These are phyloP conservation scores for Tinea trinotella DNA, from an alignment of 2,888 invertebrate genomes.

Conservation along the genomic window DNA sequence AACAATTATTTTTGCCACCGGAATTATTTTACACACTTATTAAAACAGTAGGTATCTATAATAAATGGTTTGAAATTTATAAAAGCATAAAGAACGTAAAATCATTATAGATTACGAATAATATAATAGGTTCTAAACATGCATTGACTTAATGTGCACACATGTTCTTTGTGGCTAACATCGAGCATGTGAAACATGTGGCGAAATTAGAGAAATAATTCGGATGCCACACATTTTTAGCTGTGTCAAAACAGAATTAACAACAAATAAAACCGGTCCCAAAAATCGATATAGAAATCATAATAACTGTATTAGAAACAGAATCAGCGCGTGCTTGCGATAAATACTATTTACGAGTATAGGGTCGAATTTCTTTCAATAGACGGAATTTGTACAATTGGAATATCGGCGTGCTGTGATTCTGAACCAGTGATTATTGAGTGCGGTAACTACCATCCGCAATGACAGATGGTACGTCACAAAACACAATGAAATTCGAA, in stretches of 20 bases:
- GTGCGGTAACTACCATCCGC: slow-evolving; percentile 49
- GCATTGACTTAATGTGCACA: no score
- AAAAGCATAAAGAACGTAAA: no score
- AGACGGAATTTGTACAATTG: slow-evolving; percentile 45
- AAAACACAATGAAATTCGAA: slow-evolving; percentile 41
- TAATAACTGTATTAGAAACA: slow-evolving; percentile 53
- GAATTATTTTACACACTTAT: no score
- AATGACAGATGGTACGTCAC: slow-evolving; percentile 53
- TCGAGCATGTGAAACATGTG: not conserved
- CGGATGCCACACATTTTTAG: not conserved
- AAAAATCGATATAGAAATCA: slow-evolving; percentile 27
- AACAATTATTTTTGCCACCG: not conserved
- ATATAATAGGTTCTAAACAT: no score
- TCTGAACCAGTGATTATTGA: slow-evolving; percentile 47
- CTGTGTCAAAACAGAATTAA: slow-evolving; percentile 2
- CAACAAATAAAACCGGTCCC: slow-evolving; percentile 4
- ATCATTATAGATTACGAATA: no score
- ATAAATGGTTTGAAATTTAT: no score
- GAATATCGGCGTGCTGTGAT: slow-evolving; percentile 28
- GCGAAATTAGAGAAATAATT: not conserved
- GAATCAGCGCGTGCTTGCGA: slow-evolving; percentile 31
- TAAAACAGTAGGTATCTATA: no score
- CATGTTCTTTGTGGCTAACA: no score
- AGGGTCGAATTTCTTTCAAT: slow-evolving; percentile 42
- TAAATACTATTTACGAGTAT: slow-evolving; percentile 42